phyloP scores from a whole-genome alignment of 2,888 invertebrate species.

The Habrosyne pyritoides region DNA sequence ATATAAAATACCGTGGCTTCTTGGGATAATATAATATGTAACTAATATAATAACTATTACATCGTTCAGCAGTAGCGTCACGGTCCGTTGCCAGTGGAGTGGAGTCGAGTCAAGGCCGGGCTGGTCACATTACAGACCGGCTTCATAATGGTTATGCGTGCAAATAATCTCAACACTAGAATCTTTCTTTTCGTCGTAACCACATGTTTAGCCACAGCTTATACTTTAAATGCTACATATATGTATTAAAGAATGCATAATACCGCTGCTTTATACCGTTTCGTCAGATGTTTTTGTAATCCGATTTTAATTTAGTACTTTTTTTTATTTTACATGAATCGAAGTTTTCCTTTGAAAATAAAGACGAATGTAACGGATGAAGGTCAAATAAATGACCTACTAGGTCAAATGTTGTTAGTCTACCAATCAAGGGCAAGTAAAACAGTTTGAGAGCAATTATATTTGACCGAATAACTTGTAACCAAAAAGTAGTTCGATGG shows the following conservation, averaged over 20 bases:
- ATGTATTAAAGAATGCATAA: not conserved
- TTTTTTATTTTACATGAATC: not conserved
- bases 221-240: not conserved
- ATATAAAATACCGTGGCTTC: slow-evolving; percentile 15
- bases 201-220: not conserved
- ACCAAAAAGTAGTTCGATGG: slow-evolving; percentile 16
- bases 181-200: not conserved
- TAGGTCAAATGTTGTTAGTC: not conserved
- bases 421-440: slow-evolving; percentile 23
- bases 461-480: not conserved
- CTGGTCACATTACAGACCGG: slow-evolving; percentile 18
- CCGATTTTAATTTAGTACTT: not conserved
- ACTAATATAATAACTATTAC: slow-evolving; percentile 36
- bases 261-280: slow-evolving; percentile 1
- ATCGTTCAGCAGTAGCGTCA: slow-evolving; percentile 28
- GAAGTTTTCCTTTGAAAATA: not conserved
- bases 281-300: not conserved
- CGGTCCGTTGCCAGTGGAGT: slow-evolving; percentile 22
- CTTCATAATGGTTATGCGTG: slow-evolving; percentile 28
- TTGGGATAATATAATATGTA: slow-evolving; percentile 25
- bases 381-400: not conserved
- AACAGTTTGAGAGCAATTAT: not conserved
- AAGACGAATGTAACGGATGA: not conserved
- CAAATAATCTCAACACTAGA: slow-evolving; percentile 11
- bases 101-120: slow-evolving; percentile 26